Conservation (phyloP, 2,888 invertebrate species). For the Pteria penguin region DNA sequence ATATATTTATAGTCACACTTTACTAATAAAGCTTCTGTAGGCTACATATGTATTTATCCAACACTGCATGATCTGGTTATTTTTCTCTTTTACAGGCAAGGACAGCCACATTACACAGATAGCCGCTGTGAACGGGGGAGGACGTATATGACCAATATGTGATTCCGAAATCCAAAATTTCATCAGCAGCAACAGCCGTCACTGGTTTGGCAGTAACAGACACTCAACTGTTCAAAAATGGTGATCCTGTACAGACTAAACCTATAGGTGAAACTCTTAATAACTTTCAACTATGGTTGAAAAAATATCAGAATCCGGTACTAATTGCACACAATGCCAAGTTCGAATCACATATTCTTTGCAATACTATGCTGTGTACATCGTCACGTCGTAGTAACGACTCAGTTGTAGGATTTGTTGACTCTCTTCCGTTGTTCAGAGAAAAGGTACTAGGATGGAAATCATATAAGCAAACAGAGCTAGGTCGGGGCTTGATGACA, state of each 20-base stretch:
- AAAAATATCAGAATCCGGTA: background rate
- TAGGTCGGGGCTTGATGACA: background rate
- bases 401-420: background rate
- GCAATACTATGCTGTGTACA: background rate
- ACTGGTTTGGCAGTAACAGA: background rate
- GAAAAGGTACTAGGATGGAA: background rate
- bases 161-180: background rate
- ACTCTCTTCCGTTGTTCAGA: background rate
- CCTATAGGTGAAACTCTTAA: background rate
- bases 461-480: background rate
- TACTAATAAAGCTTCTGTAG: no score
- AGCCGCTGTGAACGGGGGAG: background rate
- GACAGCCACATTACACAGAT: background rate
- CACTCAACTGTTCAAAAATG: conserved; percentile 1
- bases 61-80: no score
- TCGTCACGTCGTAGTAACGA: background rate
- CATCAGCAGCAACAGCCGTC: background rate
- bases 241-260: background rate
- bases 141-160: background rate
- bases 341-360: background rate
- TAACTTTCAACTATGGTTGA: conserved; percentile 7
- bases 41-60: no score
- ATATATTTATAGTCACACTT: no score
- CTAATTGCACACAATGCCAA: conserved; percentile 5
- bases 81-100: background rate